These are phyloP conservation scores for Amphimedon queenslandica DNA, from an alignment of 37 sponge, comb jelly and placozoan genomes.

Conservation along the genomic window DNA sequence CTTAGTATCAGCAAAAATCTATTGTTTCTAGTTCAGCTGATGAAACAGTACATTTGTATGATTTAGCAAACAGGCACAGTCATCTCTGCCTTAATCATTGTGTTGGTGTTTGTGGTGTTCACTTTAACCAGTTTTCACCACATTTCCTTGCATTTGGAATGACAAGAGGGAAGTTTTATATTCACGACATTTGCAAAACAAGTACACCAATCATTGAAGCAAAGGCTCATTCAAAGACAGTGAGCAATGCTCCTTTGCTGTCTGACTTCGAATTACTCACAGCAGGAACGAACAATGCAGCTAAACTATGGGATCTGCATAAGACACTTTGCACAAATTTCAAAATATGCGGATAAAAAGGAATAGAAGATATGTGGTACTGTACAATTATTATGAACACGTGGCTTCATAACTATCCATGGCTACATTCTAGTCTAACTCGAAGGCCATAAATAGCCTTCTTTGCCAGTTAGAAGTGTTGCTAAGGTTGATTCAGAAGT, in stretches of 20 bases:
- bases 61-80: neutral
- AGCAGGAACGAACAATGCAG: neutral
- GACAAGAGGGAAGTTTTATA: neutral
- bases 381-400: no score
- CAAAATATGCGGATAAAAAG: no score
- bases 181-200: neutral
- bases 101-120: neutral
- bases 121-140: neutral
- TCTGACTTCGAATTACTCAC: neutral
- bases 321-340: neutral
- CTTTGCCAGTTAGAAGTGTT: no score
- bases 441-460: no score
- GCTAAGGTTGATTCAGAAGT: no score
- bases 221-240: neutral
- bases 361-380: no score
- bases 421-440: no score
- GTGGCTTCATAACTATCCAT: no score
- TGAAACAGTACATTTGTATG: slow-evolving; percentile 1
- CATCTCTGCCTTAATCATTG: neutral
- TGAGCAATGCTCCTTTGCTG: neutral
- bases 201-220: neutral
- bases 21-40: neutral
- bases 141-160: neutral
- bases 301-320: neutral
- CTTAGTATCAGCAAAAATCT: neutral